A percentile compares a stretch with the other conserved stretches of the same genome.
phyloP scores from a whole-genome alignment of 2,888 invertebrate species.

The Oxystoma pomonae region DNA sequence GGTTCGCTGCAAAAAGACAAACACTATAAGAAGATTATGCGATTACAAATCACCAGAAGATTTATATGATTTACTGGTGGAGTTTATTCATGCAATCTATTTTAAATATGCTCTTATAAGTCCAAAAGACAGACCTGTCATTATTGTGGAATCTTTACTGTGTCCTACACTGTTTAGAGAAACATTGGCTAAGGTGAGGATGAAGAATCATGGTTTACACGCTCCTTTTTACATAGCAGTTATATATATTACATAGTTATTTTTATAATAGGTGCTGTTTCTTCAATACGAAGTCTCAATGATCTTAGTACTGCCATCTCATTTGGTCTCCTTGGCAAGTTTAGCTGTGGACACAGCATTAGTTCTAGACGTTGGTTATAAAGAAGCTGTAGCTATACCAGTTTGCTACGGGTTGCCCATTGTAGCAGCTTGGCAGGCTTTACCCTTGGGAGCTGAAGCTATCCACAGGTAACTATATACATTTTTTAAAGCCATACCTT shows the following conservation, averaged over 20 bases:
- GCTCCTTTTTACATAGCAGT: not conserved
- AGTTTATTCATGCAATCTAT: constrained; percentile 83
- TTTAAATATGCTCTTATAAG: constrained; percentile 89
- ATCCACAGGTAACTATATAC: constrained; percentile 56
- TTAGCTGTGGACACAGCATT: constrained; percentile 78
- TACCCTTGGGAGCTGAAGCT: constrained; percentile 71
- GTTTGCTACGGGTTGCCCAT: constrained; percentile 86
- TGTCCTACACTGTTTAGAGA: constrained; percentile 79
- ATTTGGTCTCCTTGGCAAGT: constrained; percentile 78
- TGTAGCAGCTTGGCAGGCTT: constrained; percentile 77
- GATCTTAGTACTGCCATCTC: constrained; percentile 67
- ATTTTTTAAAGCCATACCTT: not conserved
- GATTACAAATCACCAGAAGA: constrained; percentile 64
- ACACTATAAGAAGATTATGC: constrained; percentile 57
- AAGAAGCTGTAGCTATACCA: constrained; percentile 76
- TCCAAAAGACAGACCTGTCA: constrained; percentile 88
- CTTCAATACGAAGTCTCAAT: constrained; percentile 81
- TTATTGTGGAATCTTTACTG: constrained; percentile 87
- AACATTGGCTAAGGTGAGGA: constrained; percentile 83
- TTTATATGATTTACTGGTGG: constrained; percentile 79
- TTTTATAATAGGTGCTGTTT: constrained; percentile 56
- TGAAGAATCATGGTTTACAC: not conserved
- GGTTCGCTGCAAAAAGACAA: constrained; percentile 63
- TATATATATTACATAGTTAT: constrained; percentile 6
- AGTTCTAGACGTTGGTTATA: constrained; percentile 84